phyloP scores from a whole-genome alignment of 2,888 invertebrate genomes.

The Drosophila rubida region DNA sequence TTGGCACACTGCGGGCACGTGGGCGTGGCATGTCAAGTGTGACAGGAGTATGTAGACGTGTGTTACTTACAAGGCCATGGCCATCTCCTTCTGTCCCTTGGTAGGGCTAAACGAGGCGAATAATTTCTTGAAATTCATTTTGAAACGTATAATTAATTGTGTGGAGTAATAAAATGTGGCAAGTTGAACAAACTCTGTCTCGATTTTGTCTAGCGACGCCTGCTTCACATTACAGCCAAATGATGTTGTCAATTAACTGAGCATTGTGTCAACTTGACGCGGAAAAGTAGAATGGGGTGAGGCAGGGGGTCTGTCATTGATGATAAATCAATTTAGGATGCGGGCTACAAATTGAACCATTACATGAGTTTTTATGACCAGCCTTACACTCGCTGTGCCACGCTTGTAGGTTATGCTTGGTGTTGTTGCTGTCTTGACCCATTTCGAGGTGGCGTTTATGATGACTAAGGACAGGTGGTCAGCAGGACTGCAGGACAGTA shows the following conservation, averaged over 20 bases:
- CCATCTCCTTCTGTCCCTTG: conserved; percentile 31
- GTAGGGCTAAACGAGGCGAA: conserved; percentile 19
- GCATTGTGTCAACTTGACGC: conserved; percentile 17
- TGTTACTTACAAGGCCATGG: conserved; percentile 60
- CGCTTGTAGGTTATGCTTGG: conserved; percentile 4
- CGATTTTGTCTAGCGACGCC: conserved; percentile 8
- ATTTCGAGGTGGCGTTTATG: conserved; percentile 32
- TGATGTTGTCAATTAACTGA: conserved; percentile 34
- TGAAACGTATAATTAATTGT: conserved; percentile 3
- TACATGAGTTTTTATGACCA: conserved; percentile 54
- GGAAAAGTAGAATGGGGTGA: too few species aligned
- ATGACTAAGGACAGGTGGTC: conserved; percentile 49
- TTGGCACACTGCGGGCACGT: conserved; percentile 52
- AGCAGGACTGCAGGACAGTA: conserved; percentile 2
- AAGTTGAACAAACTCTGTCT: conserved; percentile 23
- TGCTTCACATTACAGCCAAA: conserved; percentile 17
- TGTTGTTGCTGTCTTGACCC: conserved; percentile 43
- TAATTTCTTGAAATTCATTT: conserved; percentile 53
- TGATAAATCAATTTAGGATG: conserved; percentile 56
- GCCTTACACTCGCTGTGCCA: conserved; percentile 4
- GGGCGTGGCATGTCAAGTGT: conserved; percentile 12
- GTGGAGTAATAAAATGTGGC: neutral
- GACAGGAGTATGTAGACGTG: neutral
- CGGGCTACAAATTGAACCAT: conserved; percentile 68
- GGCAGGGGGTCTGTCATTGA: conserved; percentile 8